Evolutionary conservation across 2,113 vertebrate genomes (phyloP).

Genomic region (Chionomys nivalis): DNA sequence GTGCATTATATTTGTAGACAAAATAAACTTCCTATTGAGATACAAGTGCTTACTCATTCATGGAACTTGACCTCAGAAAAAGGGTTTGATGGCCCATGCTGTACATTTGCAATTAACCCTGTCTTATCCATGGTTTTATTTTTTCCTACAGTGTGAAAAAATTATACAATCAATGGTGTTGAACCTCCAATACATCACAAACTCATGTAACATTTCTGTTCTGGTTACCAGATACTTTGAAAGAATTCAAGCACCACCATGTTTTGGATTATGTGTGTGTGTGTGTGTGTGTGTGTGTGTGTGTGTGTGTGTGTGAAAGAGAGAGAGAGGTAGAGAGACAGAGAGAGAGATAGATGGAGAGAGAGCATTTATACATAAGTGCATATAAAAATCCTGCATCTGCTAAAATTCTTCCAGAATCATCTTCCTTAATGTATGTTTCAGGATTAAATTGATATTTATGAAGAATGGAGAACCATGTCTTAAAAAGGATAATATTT

Average conservation of each 20-base stretch:
- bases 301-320: too few species aligned
- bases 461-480: not conserved
- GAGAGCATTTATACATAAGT: not conserved
- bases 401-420: not conserved
- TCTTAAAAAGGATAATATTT: not conserved
- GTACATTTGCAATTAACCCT: rapidly evolving
- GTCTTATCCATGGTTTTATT: not conserved
- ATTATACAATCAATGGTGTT: not conserved
- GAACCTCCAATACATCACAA: rapidly evolving
- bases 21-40: not conserved
- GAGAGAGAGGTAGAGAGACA: too few species aligned
- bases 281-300: not conserved
- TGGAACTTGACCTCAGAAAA: not conserved
- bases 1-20: not conserved
- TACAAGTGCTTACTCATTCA: not conserved
- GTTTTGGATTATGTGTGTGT: not conserved
- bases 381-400: not conserved
- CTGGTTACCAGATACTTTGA: not conserved
- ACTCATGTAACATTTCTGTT: not conserved
- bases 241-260: not conserved
- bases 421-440: not conserved
- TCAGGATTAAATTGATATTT: not conserved
- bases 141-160: not conserved
- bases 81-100: rapidly evolving
- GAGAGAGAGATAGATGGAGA: too few species aligned